Base-by-base conservation (phyloP, 2,113 vertebrate genomes). In the Crotophaga sulcirostris region DNA sequence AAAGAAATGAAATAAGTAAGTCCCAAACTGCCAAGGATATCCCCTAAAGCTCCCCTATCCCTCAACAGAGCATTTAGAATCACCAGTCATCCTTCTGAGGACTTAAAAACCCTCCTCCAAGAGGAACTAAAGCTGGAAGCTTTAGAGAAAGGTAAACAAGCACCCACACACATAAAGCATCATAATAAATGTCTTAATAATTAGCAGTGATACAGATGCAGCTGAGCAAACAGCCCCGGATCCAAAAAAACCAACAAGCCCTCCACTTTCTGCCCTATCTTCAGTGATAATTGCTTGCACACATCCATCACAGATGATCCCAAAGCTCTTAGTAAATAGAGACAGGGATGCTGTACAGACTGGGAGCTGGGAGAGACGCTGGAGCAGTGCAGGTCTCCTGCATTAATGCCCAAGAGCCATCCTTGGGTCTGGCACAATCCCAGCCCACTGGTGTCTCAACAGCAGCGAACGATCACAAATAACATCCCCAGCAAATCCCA, bases 171-270 rank as follows among this genome's bases (percentile, higher is more conserved):
- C 19, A 84, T 63, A 95, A 94, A 89, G 58, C 45, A 78, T 75
- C 25, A 76, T 90, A 90, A 94, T 93, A 96, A 90, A 92, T 64
- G 68, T 92, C 90, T 94, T 96, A 96, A 96, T 90, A 96, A 94
- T 96, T 96, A 94, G 79, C 68, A 88, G n/a, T 64, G 83, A 88
- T 95, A 95, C 94, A 91, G n/a, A 94, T 92, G 92, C 95, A 96
- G 93, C 90, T 94, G 94, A 97, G 20, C 90, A 96, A 96, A 96
- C 79, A 96, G 59, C 75, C 83, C 44, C 68, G 60, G 56, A 81
- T 96, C 83, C 82, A 93, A 86, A 95, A 80, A 79, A 88, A 38
- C 56, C 89, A 93, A 94, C 24, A 87, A 83, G 33, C 68, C 79
- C 91, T 94, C 59, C 3, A 2, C 83, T 95, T 95, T 94, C 60